Evolutionary conservation across 1,140 invertebrate genomes (phyloP), one percentile per base, ranked within the genome.

Genomic region (Thalassaphorura encarpata): DNA sequence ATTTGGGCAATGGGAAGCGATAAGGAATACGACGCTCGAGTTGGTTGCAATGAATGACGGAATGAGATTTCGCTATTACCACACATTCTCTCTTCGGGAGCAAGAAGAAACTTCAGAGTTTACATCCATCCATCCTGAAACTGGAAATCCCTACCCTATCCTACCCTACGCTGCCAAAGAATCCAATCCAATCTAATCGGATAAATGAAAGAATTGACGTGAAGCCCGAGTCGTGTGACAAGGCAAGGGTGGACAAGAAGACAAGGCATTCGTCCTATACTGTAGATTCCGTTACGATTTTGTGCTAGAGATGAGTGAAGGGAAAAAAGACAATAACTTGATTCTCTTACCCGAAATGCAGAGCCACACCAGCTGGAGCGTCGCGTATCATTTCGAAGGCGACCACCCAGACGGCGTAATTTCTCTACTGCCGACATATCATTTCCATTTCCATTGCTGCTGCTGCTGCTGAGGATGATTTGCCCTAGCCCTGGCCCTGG

Each of bases 331-430:
- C n/a, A n/a, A n/a, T 29, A 48, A 33, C 42, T 47, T 26, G 1
- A 23, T 19, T 40, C 21, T 27, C 49, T 63, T 60, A 63, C 61
- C 56, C 61, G 53, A 50, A 63, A 33, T 21, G 56, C 61, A 16
- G 57, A 56, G 8, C 57, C 61, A 43, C 56, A 59, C 61, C 61
- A 63, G n/a, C n/a, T n/a, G 61, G 56, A 58, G 61, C 60, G 61
- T 21, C 61, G 53, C 23, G 46, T 52, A 42, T 63, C 61, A 47
- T 58, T 59, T 24, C 43, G 28, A 21, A 47, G 26, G 41, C 47
- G 52, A 31, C 55, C 28, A 39, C 47, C 41, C 19, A 45, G 29
- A 28, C 56, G 42, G 23, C 2, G 28, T 31, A 36, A n/a, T n/a
- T 36, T 36, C 11, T 36, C n/a, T n/a, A n/a, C n/a, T n/a, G 33